These are phyloP conservation scores for Quadriops clusia DNA, from an alignment of 2,888 invertebrate genomes.

Conservation along the genomic window DNA sequence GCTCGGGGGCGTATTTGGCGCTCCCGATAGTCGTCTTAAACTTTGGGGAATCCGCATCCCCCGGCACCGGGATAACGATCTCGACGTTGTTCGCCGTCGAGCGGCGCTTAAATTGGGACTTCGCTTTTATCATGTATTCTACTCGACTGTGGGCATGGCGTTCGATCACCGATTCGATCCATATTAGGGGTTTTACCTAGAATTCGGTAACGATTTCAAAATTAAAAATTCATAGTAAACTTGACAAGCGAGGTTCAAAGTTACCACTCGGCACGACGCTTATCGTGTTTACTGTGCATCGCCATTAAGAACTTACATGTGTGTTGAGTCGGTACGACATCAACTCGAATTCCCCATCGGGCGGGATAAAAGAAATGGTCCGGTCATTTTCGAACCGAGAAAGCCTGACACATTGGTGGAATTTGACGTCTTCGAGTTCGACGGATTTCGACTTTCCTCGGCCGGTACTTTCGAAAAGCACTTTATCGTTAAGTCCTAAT, in stretches of 20 bases:
- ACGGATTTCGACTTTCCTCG: constrained; percentile 96
- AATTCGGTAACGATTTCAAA: constrained; percentile 8
- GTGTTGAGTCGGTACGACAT: constrained; percentile 97
- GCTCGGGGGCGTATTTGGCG: constrained; percentile 95
- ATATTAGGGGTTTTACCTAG: constrained; percentile 80
- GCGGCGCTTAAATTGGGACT: constrained; percentile 93
- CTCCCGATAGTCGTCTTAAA: constrained; percentile 96
- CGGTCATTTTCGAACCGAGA: constrained; percentile 97
- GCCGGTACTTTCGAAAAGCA: constrained; percentile 94
- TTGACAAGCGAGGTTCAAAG: no score
- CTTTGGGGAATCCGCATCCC: constrained; percentile 96
- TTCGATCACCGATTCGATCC: constrained; percentile 98
- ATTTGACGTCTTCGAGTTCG: constrained; percentile 96
- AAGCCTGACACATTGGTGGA: constrained; percentile 94
- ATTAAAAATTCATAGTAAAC: background rate
- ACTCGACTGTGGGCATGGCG: constrained; percentile 94
- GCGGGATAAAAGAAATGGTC: constrained; percentile 96
- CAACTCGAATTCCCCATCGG: constrained; percentile 97
- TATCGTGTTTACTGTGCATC: background rate
- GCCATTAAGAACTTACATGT: constrained; percentile 53
- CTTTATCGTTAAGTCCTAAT: constrained; percentile 93
- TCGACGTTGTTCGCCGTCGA: constrained; percentile 99
- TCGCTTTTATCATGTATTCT: constrained; percentile 98
- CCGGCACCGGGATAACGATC: constrained; percentile 90
- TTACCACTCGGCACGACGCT: no score